Evolutionary conservation across 2,113 vertebrate species (phyloP).

Genomic region (Amphiprion ocellaris): DNA sequence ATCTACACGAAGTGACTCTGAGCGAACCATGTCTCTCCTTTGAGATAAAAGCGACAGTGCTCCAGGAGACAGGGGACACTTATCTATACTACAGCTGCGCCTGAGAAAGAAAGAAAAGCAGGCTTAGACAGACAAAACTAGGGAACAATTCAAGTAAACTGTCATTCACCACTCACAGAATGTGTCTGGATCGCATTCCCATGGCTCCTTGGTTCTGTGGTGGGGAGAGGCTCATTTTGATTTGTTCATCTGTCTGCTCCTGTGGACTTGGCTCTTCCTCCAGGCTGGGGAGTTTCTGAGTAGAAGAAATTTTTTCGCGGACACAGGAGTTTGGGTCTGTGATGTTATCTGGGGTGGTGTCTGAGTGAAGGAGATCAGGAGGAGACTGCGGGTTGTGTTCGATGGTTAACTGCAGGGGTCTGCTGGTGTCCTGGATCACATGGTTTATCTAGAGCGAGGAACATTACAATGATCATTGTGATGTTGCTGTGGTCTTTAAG

Average conservation of each 20-base stretch:
- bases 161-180: slow-evolving; percentile 80
- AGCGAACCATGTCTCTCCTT: slow-evolving; percentile 93
- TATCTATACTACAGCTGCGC: slow-evolving; percentile 96
- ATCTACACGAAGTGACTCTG: slow-evolving; percentile 91
- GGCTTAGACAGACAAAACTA: background rate
- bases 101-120: slow-evolving; percentile 71
- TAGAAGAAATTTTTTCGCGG: slow-evolving; percentile 49
- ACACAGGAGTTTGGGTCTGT: slow-evolving; percentile 21
- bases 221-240: slow-evolving; percentile 54
- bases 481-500: background rate
- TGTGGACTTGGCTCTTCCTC: slow-evolving; percentile 72
- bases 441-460: slow-evolving; percentile 86
- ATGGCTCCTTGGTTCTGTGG: slow-evolving; percentile 67
- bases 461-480: background rate
- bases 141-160: background rate
- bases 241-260: slow-evolving; percentile 70
- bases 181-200: slow-evolving; percentile 76
- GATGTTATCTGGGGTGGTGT: slow-evolving; percentile 23
- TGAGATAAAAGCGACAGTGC: slow-evolving; percentile 85
- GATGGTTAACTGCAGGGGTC: slow-evolving; percentile 92
- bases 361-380: slow-evolving; percentile 33
- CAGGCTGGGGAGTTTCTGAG: slow-evolving; percentile 67
- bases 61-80: slow-evolving; percentile 84
- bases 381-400: slow-evolving; percentile 90
- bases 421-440: slow-evolving; percentile 92